Evolutionary conservation across 2,888 invertebrate species (phyloP), one percentile per base, ranked within the genome.

Genomic region (Sesamia inferens): DNA sequence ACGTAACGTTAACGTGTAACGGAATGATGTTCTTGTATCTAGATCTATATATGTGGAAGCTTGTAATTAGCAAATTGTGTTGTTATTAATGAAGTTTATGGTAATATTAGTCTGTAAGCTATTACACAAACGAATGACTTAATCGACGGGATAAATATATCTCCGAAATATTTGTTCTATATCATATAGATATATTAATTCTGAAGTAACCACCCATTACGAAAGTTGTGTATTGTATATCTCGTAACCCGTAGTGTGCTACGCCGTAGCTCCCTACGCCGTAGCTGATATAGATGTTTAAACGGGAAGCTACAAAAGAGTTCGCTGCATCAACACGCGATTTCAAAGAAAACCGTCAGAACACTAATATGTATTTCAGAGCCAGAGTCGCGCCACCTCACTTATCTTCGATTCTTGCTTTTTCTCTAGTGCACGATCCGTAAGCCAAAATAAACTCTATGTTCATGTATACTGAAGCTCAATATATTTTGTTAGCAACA

Each of bases 351-450:
- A 93, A 92, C 91, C 92, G 89, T 91, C 91, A 91, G 90, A 92
- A 93, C 92, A 93, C 92, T 92, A 94, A 94, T 94, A n/a, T n/a
- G n/a, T n/a, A 94, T 94, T 93, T 94, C 92, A 94, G 89, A 86
- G 85, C 87, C 87, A 89, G 90, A 91, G 88, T 90, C 89, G 87
- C 89, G 88, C 87, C 91, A 92, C 92, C 92, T 92, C 91, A 91
- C 92, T 94, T 94, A 93, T 93, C 93, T 93, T 92, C 92, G 92
- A 93, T 92, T 91, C 91, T 88, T 88, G 82, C 89, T 90, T 90
- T 88, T 87, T 83, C 84, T 82, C 79, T 68, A 75, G 44, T 68
- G 22, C 64, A 68, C 78, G 48, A 62, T 8, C 7, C 39, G 42
- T 84, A 74, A 70, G 68, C 55, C 82, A 87, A 85, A 68, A 78